Evolutionary conservation across 2,888 invertebrate species (phyloP).

Genomic region (Caenorhabditis sp.): DNA sequence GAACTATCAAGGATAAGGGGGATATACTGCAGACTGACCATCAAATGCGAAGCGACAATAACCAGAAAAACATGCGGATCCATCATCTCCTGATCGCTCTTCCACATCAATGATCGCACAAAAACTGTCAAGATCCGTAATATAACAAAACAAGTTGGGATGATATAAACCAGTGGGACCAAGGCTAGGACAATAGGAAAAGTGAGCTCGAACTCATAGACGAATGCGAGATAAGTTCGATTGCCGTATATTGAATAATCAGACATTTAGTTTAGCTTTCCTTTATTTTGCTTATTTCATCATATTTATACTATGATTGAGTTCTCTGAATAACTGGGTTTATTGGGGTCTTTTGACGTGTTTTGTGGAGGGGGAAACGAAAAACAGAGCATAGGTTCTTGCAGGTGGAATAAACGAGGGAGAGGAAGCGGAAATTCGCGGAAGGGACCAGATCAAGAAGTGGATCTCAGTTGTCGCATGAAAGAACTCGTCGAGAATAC

Average conservation of each 20-base stretch:
- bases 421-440: no score
- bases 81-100: neutral
- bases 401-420: no score
- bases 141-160: neutral
- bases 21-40: no score
- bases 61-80: neutral
- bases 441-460: no score
- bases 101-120: neutral
- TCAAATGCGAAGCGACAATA: constrained; percentile 3
- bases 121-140: neutral
- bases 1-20: no score
- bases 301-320: no score
- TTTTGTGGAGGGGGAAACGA: no score
- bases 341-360: no score
- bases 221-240: neutral
- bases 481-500: constrained; percentile 28
- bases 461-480: neutral
- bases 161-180: neutral
- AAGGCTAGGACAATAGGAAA: constrained; percentile 5
- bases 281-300: no score
- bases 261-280: no score
- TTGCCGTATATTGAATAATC: neutral
- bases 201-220: neutral
- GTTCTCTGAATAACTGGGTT: no score
- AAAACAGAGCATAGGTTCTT: no score